phyloP scores from a whole-genome alignment of 1,140 invertebrate species.

The Melipona quadrifasciata region DNA sequence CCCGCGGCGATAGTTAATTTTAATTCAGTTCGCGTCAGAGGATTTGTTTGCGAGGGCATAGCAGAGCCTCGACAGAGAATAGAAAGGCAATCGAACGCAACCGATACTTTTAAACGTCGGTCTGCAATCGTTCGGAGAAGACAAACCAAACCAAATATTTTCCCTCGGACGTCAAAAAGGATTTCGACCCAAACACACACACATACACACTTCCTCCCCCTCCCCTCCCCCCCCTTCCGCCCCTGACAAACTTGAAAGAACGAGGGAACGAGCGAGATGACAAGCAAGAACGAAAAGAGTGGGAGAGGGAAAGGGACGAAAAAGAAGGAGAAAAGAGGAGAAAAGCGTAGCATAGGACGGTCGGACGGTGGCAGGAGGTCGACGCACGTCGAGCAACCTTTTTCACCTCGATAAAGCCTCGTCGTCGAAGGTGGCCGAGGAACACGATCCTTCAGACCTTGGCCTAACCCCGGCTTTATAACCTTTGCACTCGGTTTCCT shows the following conservation, averaged over 20 bases:
- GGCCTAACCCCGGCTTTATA: slow-evolving; percentile 79
- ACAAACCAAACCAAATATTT: slow-evolving; percentile 7
- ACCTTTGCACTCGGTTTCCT: slow-evolving; percentile 64
- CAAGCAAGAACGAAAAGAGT: slow-evolving; percentile 30
- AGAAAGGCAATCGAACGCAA: too few relatives aligned
- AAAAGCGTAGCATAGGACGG: background rate
- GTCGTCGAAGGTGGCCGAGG: slow-evolving; percentile 74
- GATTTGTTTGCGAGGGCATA: background rate
- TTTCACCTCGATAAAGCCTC: slow-evolving; percentile 76
- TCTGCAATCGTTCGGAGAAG: background rate
- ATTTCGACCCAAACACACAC: background rate
- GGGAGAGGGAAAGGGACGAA: background rate
- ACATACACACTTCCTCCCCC: background rate
- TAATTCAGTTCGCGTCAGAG: background rate
- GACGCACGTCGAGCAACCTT: slow-evolving; percentile 72
- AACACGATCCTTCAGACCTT: slow-evolving; percentile 79
- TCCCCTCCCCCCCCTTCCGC: background rate
- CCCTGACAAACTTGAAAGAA: background rate
- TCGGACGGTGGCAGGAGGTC: slow-evolving; percentile 53
- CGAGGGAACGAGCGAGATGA: background rate
- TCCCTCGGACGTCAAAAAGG: background rate
- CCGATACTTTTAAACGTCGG: too few relatives aligned
- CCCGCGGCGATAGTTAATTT: background rate
- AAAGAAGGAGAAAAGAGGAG: too few relatives aligned
- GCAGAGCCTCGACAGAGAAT: background rate